phyloP scores from a whole-genome alignment of 2,113 vertebrate genomes.

The Anarrhichthys ocellatus region DNA sequence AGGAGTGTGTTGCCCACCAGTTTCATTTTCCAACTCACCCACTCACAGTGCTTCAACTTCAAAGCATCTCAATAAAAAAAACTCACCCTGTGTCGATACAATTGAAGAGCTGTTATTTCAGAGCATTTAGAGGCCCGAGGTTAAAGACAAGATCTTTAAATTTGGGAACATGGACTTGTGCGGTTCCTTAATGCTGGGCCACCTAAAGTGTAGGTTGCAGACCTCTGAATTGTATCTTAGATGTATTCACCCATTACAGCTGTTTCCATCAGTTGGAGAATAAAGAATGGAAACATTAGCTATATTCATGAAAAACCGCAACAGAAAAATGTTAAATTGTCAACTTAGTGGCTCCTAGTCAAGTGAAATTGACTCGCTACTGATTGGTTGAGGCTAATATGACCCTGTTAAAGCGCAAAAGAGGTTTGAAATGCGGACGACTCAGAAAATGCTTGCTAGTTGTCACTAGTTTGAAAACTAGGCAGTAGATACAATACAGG shows the following conservation, averaged over 20 bases:
- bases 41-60: slow-evolving; percentile 41
- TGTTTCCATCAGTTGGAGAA: background rate
- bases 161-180: background rate
- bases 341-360: background rate
- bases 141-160: background rate
- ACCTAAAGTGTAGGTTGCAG: background rate
- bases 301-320: background rate
- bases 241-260: background rate
- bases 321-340: background rate
- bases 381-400: background rate
- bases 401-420: background rate
- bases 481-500: too few relatives aligned
- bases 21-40: slow-evolving; percentile 55
- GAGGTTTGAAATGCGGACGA: background rate
- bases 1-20: slow-evolving; percentile 59
- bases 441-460: too few relatives aligned
- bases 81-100: slow-evolving; percentile 2
- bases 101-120: background rate
- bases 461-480: background rate
- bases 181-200: background rate
- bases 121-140: background rate
- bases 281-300: background rate
- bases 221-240: background rate
- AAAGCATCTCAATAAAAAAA: slow-evolving; percentile 29
- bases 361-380: background rate